These are phyloP conservation scores for Cheilosia vernalis DNA, from an alignment of 2,888 invertebrate species.

Conservation along the genomic window DNA sequence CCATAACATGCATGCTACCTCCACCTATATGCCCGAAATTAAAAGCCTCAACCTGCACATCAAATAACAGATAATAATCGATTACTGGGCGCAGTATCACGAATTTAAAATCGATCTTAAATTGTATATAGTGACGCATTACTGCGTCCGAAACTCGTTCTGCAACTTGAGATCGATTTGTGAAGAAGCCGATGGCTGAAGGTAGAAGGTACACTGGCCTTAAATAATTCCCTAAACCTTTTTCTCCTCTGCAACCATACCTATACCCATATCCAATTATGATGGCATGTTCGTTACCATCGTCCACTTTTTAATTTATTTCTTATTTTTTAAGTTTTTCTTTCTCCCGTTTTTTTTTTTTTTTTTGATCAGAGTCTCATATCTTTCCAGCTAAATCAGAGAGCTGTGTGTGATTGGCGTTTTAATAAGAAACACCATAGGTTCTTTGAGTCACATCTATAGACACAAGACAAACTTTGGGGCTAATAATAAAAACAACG, in stretches of 20 bases:
- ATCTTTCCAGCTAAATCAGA: slow-evolving; percentile 60
- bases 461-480: not conserved
- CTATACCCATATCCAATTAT: slow-evolving; percentile 26
- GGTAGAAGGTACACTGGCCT: not conserved
- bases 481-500: not conserved
- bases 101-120: slow-evolving; percentile 14
- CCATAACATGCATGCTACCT: not conserved
- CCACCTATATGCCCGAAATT: not conserved
- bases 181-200: slow-evolving; percentile 13
- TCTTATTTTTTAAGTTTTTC: slow-evolving; percentile 19
- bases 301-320: slow-evolving; percentile 41
- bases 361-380: slow-evolving; percentile 21
- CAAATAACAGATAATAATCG: slow-evolving; percentile 33
- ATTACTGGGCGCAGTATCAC: slow-evolving; percentile 14
- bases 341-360: not conserved
- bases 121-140: slow-evolving; percentile 33
- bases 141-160: slow-evolving; percentile 43
- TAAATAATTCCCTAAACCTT: slow-evolving; percentile 24
- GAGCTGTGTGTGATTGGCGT: slow-evolving; percentile 55
- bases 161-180: slow-evolving; percentile 32
- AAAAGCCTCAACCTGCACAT: slow-evolving; percentile 20
- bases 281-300: slow-evolving; percentile 23
- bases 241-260: slow-evolving; percentile 1
- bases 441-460: slow-evolving; percentile 12
- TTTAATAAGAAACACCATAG: slow-evolving; percentile 33